Evolutionary conservation across 64 coral and sea anemone species (phyloP).

Genomic region (Hydrozoanthus tunicans): DNA sequence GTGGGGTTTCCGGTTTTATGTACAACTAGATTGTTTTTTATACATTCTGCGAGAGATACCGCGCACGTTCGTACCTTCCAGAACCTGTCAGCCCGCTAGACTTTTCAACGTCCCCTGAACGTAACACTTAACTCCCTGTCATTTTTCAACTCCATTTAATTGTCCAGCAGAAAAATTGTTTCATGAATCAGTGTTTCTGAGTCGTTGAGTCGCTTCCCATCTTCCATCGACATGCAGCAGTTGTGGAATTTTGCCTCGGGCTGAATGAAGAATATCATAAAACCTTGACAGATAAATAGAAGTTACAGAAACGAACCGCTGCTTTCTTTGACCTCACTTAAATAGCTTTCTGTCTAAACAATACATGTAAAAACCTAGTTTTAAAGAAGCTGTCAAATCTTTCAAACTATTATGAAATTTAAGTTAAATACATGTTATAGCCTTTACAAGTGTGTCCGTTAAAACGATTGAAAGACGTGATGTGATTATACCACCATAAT

Average conservation of each 20-base stretch:
- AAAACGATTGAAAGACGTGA: too few species aligned
- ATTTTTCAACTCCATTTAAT: neutral
- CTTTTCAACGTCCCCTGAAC: neutral
- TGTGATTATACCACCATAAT: too few species aligned
- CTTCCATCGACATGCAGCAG: neutral
- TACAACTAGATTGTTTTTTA: slow-evolving; percentile 19
- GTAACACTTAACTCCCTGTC: neutral
- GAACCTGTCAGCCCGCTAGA: neutral
- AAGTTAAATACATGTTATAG: too few species aligned
- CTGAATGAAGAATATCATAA: neutral
- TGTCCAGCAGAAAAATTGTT: neutral
- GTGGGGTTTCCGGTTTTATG: neutral
- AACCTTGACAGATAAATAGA: slow-evolving; percentile 5
- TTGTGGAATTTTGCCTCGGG: slow-evolving; percentile 1
- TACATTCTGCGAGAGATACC: neutral
- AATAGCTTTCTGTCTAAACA: too few species aligned
- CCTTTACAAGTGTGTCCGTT: too few species aligned
- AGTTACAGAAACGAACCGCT: neutral
- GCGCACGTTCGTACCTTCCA: neutral
- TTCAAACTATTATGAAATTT: too few species aligned
- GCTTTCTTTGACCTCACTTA: too few species aligned
- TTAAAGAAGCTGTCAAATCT: too few species aligned
- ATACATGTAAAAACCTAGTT: too few species aligned
- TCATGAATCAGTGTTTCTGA: neutral
- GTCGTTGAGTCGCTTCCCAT: neutral